Conservation (phyloP, 2,888 invertebrate genomes). For the Rhingia campestris region DNA sequence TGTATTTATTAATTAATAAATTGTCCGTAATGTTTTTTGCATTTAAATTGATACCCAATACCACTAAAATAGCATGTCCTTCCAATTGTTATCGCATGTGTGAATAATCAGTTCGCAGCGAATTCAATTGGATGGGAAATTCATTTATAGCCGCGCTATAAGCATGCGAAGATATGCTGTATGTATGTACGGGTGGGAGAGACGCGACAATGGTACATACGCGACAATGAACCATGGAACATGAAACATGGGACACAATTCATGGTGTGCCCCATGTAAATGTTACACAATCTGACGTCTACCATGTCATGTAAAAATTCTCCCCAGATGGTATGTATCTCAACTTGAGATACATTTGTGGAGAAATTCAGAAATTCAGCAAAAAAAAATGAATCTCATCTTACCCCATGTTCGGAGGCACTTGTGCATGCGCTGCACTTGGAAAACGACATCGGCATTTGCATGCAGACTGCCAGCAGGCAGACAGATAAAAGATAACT, state of each 20-base stretch:
- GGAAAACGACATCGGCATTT: not conserved
- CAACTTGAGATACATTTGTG: slow-evolving; percentile 53
- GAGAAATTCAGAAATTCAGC: not conserved
- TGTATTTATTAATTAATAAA: slow-evolving; percentile 69
- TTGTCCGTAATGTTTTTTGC: slow-evolving; percentile 34
- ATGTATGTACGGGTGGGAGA: too few relatives aligned
- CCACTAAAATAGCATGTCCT: not conserved
- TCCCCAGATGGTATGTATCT: slow-evolving; percentile 32
- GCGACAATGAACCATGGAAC: not conserved
- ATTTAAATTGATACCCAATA: slow-evolving; percentile 50
- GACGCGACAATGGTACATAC: not conserved
- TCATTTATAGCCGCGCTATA: not conserved
- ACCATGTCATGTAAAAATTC: not conserved
- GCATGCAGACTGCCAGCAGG: not conserved
- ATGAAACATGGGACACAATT: not conserved
- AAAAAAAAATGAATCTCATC: too few relatives aligned
- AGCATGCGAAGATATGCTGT: too few relatives aligned
- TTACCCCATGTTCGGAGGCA: slow-evolving; percentile 6
- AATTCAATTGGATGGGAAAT: slow-evolving; percentile 10
- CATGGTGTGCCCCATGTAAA: not conserved
- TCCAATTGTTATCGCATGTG: slow-evolving; percentile 3
- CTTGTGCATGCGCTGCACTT: slow-evolving; percentile 8
- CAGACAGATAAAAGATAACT: slow-evolving; percentile 24
- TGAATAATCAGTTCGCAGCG: slow-evolving; percentile 4
- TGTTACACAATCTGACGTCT: not conserved